Conservation (phyloP, 1,140 invertebrate genomes). For the Listronotus oregonensis region DNA sequence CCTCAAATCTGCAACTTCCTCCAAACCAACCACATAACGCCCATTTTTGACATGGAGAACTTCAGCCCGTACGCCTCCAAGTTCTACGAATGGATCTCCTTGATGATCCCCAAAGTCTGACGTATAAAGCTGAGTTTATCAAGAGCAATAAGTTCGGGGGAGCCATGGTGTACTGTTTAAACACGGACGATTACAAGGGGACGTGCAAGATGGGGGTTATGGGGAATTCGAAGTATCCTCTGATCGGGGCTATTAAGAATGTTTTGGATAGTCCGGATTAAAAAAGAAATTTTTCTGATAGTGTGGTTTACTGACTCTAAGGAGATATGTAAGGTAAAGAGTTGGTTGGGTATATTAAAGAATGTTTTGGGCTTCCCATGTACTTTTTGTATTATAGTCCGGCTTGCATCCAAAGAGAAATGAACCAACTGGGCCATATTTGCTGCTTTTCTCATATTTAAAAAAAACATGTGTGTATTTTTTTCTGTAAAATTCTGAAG, state of each 20-base stretch:
- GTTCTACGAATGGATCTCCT: slow-evolving; percentile 83
- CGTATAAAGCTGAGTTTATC: slow-evolving; percentile 73
- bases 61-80: slow-evolving; percentile 79
- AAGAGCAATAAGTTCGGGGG: slow-evolving; percentile 67
- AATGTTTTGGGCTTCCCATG: too few relatives aligned
- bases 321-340: too few relatives aligned
- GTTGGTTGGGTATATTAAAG: too few relatives aligned
- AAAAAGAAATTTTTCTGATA: not conserved
- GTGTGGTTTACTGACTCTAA: too few relatives aligned
- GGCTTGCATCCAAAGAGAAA: too few relatives aligned
- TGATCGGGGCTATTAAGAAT: slow-evolving; percentile 35
- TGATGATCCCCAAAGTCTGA: slow-evolving; percentile 77
- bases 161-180: slow-evolving; percentile 78
- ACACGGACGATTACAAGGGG: slow-evolving; percentile 67
- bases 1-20: slow-evolving; percentile 72
- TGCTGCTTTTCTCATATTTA: too few relatives aligned
- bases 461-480: too few relatives aligned
- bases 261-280: slow-evolving; percentile 11
- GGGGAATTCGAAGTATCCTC: slow-evolving; percentile 40
- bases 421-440: too few relatives aligned
- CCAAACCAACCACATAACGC: slow-evolving; percentile 56
- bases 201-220: slow-evolving; percentile 38
- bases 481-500: too few relatives aligned
- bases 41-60: slow-evolving; percentile 69
- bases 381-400: too few relatives aligned